These are phyloP conservation scores for Chirona hameri DNA, from an alignment of 2,888 invertebrate species.

Conservation along the genomic window DNA sequence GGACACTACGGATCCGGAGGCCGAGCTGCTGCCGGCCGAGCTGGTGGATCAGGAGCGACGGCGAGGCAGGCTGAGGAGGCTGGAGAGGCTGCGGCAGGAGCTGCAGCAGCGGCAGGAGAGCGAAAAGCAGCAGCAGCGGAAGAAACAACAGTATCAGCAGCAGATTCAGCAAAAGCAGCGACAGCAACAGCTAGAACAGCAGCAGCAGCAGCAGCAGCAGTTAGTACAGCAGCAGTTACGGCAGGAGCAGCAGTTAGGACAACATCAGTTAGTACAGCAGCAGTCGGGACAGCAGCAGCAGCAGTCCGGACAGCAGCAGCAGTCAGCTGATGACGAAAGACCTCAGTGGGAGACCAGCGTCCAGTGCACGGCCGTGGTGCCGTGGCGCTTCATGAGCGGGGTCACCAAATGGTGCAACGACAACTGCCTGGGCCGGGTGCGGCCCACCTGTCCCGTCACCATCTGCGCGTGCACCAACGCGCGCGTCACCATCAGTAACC, in stretches of 20 bases:
- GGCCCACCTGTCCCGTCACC: constrained; percentile 11
- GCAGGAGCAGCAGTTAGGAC: neutral
- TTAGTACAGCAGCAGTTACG: neutral
- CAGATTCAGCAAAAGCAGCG: neutral
- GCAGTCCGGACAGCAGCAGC: neutral
- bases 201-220: neutral
- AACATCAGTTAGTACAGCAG: neutral
- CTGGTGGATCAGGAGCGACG: neutral
- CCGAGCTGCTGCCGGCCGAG: neutral
- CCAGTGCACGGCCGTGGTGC: constrained; percentile 7
- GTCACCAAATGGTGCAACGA: constrained; percentile 23
- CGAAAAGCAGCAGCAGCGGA: neutral
- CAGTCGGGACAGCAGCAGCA: neutral
- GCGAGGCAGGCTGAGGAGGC: neutral
- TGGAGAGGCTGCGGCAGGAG: neutral
- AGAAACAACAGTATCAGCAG: neutral
- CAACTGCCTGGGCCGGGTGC: neutral
- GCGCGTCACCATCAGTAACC: neutral
- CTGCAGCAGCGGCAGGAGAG: neutral
- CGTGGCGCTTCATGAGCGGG: constrained; percentile 24
- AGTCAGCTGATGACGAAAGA: neutral
- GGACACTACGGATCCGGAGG: neutral
- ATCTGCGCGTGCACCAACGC: constrained; percentile 25
- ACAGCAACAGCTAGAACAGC: neutral
- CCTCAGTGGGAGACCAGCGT: constrained; percentile 22